A percentile compares a stretch with the other conserved stretches of the same genome.
phyloP scores from a whole-genome alignment of 2,113 vertebrate species.

The Callopanchax toddi region DNA sequence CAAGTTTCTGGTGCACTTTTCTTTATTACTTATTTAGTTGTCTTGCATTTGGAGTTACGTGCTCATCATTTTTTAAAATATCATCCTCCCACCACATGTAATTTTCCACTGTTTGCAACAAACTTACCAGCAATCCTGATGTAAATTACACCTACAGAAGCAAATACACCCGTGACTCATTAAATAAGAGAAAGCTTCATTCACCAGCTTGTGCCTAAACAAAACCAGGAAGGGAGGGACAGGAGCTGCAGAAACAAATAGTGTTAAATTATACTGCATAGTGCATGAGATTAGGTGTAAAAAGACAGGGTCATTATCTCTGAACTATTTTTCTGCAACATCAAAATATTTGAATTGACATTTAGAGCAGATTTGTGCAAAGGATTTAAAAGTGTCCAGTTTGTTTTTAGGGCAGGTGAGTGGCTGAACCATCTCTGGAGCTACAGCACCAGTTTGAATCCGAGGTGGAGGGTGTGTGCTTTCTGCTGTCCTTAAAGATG shows the following conservation, averaged over 20 bases:
- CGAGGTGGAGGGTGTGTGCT: not conserved
- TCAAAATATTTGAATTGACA: not conserved
- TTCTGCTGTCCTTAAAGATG: too few species aligned
- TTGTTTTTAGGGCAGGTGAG: too few species aligned
- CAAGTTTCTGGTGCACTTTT: not conserved
- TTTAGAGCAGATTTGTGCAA: not conserved
- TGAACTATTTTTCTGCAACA: not conserved
- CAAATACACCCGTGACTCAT: conserved; percentile 22
- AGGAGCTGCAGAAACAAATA: not conserved
- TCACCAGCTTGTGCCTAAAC: too few species aligned
- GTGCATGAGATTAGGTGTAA: too few species aligned
- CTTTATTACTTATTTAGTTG: not conserved
- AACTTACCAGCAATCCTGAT: not conserved
- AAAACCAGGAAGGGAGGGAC: not conserved
- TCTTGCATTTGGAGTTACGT: not conserved
- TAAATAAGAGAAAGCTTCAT: not conserved
- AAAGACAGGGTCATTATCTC: not conserved
- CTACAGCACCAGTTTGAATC: not conserved
- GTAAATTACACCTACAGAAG: conserved; percentile 8
- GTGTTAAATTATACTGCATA: not conserved
- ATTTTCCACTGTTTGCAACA: conserved; percentile 5
- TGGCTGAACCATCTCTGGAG: too few species aligned
- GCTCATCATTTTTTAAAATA: not conserved
- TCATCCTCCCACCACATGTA: not conserved
- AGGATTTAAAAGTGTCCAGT: too few species aligned